These are phyloP conservation scores for Phacellophora camtschatica DNA, from an alignment of 30 jellyfish, hydroid and myxozoan genomes.

Conservation along the genomic window DNA sequence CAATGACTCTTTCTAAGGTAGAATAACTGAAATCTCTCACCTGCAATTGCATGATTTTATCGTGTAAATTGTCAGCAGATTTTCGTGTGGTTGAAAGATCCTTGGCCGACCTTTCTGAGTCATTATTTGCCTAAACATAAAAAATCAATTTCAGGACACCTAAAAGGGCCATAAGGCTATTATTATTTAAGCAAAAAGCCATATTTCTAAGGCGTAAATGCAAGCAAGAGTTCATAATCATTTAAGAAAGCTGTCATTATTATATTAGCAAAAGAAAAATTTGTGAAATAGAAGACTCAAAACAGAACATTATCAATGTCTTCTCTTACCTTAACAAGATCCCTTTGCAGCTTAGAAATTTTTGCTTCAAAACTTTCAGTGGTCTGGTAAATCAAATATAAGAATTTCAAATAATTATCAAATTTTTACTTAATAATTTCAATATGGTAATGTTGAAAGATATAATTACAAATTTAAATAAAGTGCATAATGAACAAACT, in stretches of 20 bases:
- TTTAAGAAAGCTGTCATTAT: too few species aligned
- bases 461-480: too few species aligned
- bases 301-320: too few species aligned
- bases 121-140: conserved; percentile 69
- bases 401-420: too few species aligned
- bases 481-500: too few species aligned
- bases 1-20: too few species aligned
- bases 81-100: conserved; percentile 71
- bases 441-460: too few species aligned
- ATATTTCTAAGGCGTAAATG: too few species aligned
- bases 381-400: too few species aligned
- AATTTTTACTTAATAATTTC: too few species aligned
- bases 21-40: conserved; percentile 48
- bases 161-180: background rate
- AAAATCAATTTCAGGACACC: background rate
- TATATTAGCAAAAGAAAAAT: background rate
- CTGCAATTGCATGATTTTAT: conserved; percentile 69
- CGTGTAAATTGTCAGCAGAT: conserved; percentile 69
- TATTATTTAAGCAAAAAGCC: too few species aligned
- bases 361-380: conserved; percentile 77
- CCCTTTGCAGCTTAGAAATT: conserved; percentile 64
- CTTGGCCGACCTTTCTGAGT: conserved; percentile 74
- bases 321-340: conserved; percentile 83
- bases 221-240: too few species aligned
- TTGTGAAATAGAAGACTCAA: background rate